Percentiles rank a stretch among this genome's conserved stretches.
Evolutionary conservation across 2,888 invertebrate species (phyloP).

Genomic region (Lissonota sp.): DNA sequence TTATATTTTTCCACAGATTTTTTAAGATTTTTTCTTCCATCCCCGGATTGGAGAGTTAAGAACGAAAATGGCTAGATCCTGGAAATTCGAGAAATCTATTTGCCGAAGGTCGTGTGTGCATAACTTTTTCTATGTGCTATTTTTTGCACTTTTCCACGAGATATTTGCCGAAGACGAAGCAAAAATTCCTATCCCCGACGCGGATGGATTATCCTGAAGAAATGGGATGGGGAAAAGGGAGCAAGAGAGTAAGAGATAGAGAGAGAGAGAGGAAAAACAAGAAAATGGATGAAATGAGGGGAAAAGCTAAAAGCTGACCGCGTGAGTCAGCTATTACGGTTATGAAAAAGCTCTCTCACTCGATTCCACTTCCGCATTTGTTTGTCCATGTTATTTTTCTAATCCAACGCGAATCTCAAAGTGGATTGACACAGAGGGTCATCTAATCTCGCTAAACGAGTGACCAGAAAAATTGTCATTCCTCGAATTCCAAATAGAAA

Average conservation of each 20-base stretch:
- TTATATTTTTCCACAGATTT: too few species aligned
- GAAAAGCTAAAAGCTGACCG: constrained; percentile 36
- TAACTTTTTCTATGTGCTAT: not conserved
- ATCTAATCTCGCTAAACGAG: constrained; percentile 74
- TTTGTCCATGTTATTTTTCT: constrained; percentile 22
- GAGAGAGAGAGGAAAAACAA: constrained; percentile 2
- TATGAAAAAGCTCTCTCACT: constrained; percentile 33
- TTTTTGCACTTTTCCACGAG: constrained; percentile 14
- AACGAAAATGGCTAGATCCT: not conserved
- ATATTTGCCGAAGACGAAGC: not conserved
- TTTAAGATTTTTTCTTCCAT: too few species aligned
- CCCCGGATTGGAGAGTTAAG: too few species aligned
- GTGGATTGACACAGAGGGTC: constrained; percentile 65
- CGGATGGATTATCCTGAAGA: constrained; percentile 23
- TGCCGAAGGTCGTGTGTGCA: not conserved
- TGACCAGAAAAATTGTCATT: constrained; percentile 33
- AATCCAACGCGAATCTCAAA: constrained; percentile 28
- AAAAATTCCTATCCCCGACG: constrained; percentile 11
- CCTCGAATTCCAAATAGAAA: not conserved
- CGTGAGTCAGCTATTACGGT: constrained; percentile 57
- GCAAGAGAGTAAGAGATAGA: too few species aligned
- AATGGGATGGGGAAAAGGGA: not conserved
- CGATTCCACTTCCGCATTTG: constrained; percentile 49
- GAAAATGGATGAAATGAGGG: constrained; percentile 20
- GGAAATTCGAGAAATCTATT: not conserved